Evolutionary conservation across 2,888 invertebrate genomes (phyloP), one percentile per base, ranked within the genome.

Genomic region (Rhaphigaster nebulosa): DNA sequence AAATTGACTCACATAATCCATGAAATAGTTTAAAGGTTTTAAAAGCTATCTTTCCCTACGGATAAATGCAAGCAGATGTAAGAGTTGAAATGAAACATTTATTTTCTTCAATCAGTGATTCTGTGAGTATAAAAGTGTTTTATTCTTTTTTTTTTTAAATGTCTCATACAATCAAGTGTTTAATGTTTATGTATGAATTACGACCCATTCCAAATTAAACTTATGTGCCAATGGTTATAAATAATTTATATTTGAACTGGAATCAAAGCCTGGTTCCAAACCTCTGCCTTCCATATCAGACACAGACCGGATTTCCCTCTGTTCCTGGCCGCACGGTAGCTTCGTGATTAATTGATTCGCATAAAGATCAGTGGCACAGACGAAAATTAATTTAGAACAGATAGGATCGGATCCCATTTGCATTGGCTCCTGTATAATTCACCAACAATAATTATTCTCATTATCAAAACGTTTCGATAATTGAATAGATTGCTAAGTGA

Each of bases 291-390:
- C 34, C 5, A 76, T 38, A 76, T 76, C 70, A 20, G 70, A 1
- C 29, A 34, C 34, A 76, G 70, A 6, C 70, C 70, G 70, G 70
- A 76, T 76, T 76, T 70, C 38, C 20, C 38, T 38, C 34, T 76
- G 70, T 38, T 20, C 70, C 70, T 76, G 18, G 38, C 70, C 70
- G 34, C 70, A 23, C 34, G 1, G 34, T 76, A 38, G 20, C 70
- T 76, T 76, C 34, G 18, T 76, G 70, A 76, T 76, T 76, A 76
- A 76, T 76, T 76, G 70, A 34, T 76, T 38, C 70, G 70, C 70
- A 76, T 38, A 65, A 65, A 65, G 70, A 76, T 76, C 70, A 76
- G 70, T 76, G 70, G 8, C 70, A 76, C 70, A 20, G 70, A 76
- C 38, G 34, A 76, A 76, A 76, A 76, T 76, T 76, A 76, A 76